Evolutionary conservation across 2,797 vertebrate species (phyloP).

Genomic region (Eurystomus glaucurus): DNA sequence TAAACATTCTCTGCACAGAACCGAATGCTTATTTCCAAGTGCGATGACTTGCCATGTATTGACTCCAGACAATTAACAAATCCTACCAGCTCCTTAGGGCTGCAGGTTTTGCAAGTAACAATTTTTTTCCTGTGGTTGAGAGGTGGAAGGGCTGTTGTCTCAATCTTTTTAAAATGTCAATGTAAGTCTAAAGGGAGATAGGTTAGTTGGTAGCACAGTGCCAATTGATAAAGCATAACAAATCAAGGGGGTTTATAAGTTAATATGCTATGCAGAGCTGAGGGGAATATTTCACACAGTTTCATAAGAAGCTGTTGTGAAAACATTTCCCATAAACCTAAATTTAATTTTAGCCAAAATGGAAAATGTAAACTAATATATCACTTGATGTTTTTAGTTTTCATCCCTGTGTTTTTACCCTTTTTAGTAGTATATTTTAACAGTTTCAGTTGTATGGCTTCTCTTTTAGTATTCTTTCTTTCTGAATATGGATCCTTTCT

Average conservation of each 20-base stretch:
- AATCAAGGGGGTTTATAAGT: background rate
- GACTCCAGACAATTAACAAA: background rate
- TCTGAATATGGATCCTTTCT: background rate
- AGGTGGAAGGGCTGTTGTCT: background rate
- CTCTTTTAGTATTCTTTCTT: background rate
- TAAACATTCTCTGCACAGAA: background rate
- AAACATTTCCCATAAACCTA: background rate
- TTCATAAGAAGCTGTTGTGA: background rate
- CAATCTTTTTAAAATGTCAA: background rate
- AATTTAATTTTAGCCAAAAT: conserved; percentile 8
- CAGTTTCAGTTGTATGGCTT: background rate
- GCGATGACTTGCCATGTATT: background rate
- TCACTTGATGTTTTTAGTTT: background rate
- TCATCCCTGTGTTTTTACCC: background rate
- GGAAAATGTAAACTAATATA: background rate
- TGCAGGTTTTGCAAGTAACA: background rate
- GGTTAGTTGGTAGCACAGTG: background rate
- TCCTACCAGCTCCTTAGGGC: background rate
- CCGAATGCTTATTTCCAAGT: background rate
- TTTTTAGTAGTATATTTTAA: background rate
- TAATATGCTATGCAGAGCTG: background rate
- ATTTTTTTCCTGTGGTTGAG: background rate
- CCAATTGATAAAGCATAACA: background rate
- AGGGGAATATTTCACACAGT: background rate
- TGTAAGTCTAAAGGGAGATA: background rate